These are phyloP conservation scores for Limnephilus lunatus DNA, from an alignment of 2,888 invertebrate genomes.

Conservation along the genomic window DNA sequence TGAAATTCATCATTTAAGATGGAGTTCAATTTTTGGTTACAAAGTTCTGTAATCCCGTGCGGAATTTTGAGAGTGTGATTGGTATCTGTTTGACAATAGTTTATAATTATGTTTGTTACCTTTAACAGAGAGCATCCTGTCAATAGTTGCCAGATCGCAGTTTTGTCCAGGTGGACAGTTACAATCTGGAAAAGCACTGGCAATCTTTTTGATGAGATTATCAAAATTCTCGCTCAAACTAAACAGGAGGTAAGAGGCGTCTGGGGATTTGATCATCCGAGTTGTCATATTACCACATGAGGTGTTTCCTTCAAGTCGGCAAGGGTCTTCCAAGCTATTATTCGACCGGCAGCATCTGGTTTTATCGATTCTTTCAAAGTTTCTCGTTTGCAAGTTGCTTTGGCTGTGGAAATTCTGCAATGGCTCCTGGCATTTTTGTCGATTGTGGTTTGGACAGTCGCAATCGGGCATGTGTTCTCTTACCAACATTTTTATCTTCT, in stretches of 20 bases:
- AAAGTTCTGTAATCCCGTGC: too few species aligned
- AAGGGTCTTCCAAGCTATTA: conserved; percentile 31
- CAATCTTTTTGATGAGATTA: conserved; percentile 20
- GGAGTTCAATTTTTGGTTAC: too few species aligned
- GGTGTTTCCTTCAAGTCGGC: background rate
- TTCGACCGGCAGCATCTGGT: conserved; percentile 22
- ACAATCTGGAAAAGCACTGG: conserved; percentile 17
- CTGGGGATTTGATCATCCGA: conserved; percentile 5
- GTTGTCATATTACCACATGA: conserved; percentile 9
- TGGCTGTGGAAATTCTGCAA: conserved; percentile 35
- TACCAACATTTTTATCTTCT: conserved; percentile 38
- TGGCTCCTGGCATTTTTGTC: background rate
- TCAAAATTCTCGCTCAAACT: conserved; percentile 35
- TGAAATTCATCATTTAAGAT: too few species aligned
- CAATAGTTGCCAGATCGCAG: conserved; percentile 13
- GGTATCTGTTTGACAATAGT: background rate
- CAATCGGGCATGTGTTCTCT: conserved; percentile 41
- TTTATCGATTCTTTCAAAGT: background rate
- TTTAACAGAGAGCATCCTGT: conserved; percentile 19
- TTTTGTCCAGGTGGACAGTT: background rate
- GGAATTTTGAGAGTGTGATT: too few species aligned
- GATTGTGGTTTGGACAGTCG: conserved; percentile 33
- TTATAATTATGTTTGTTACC: background rate
- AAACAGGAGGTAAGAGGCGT: conserved; percentile 2
- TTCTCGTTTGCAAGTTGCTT: conserved; percentile 21